phyloP scores from a whole-genome alignment of 2,113 vertebrate species.

The Scartelaos histophorus region DNA sequence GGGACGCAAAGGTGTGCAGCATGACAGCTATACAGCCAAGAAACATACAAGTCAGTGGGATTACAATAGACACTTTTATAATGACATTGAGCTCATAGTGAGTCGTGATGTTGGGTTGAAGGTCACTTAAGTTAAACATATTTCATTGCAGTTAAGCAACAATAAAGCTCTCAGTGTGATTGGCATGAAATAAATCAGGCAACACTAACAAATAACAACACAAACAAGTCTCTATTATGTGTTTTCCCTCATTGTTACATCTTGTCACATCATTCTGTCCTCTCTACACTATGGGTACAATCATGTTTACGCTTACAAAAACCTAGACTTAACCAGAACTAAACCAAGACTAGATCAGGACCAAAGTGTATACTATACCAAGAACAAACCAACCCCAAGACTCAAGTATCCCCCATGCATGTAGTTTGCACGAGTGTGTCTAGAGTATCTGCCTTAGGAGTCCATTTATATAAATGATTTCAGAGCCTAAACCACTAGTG shows the following conservation, averaged over 20 bases:
- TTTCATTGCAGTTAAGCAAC: slow-evolving; percentile 6
- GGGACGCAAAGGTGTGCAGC: slow-evolving; percentile 71
- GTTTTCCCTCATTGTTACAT: not conserved
- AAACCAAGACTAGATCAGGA: not conserved
- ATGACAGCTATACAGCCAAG: slow-evolving; percentile 68
- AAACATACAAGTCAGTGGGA: slow-evolving; percentile 71
- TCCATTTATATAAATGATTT: not conserved
- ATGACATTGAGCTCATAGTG: slow-evolving; percentile 53
- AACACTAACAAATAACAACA: not conserved
- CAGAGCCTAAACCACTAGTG: slow-evolving; percentile 45
- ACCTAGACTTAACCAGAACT: not conserved
- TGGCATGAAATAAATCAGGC: not conserved
- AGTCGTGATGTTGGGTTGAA: slow-evolving; percentile 51
- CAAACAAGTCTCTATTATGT: not conserved
- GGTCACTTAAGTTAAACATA: slow-evolving; percentile 72
- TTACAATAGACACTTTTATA: slow-evolving; percentile 72
- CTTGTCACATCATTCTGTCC: not conserved
- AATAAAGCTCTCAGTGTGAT: slow-evolving; percentile 2
- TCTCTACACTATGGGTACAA: not conserved
- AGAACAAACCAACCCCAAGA: not conserved
- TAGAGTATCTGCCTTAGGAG: not conserved
- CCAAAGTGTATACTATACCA: not conserved
- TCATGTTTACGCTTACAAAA: not conserved
- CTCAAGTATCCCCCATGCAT: not conserved
- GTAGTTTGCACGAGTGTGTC: not conserved